Percentiles rank a stretch among this genome's conserved stretches.
phyloP scores from a whole-genome alignment of 2,113 vertebrate genomes.

The Phylloscopus whistleri region DNA sequence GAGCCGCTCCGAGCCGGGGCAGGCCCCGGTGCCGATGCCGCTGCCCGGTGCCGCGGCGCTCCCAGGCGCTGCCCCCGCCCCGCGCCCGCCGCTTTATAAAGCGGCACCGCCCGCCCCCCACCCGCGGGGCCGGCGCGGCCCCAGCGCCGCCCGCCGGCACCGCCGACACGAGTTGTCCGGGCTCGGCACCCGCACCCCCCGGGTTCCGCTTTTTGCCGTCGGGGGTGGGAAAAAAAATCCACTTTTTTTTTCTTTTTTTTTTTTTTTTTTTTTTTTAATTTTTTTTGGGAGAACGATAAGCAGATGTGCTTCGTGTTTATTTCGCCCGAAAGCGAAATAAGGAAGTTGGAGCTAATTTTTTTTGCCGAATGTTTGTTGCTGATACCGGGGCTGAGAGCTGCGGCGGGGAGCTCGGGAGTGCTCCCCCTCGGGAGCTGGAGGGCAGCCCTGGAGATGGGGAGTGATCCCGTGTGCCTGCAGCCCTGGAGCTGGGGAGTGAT shows the following conservation, averaged over 20 bases:
- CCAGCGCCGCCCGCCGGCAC: not conserved
- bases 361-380: not conserved
- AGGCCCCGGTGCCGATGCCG: no score
- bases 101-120: no score
- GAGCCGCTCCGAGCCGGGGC: no score
- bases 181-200: not conserved
- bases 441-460: no score
- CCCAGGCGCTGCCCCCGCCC: no score
- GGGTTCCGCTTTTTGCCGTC: not conserved
- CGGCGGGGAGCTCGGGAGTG: fast-evolving
- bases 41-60: no score
- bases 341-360: fast-evolving
- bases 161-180: not conserved
- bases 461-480: not conserved
- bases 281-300: not conserved
- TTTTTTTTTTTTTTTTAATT: no score
- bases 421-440: fast-evolving
- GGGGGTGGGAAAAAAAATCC: fast-evolving
- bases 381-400: not conserved
- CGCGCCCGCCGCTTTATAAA: no score
- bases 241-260: no score
- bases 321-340: fast-evolving
- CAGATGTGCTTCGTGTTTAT: not conserved
- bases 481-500: not conserved
- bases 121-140: not conserved